Percentiles rank a stretch among this genome's conserved stretches.
Conservation (phyloP, 2,888 invertebrate species). For the Archips crataeganus region DNA sequence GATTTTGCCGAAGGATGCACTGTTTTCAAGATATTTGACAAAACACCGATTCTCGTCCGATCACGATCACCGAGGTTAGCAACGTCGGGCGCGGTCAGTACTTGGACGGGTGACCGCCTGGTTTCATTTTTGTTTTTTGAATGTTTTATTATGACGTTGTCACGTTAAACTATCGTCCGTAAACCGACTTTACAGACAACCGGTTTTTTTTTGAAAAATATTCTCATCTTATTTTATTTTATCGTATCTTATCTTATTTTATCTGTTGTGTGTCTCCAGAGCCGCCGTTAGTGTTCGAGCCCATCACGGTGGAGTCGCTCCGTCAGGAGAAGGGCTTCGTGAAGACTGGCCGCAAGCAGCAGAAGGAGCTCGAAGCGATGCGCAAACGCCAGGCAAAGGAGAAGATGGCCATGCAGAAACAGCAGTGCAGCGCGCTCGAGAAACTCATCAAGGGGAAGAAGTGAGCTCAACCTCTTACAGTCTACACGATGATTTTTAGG, state of each 20-base stretch:
- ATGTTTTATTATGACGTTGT: too few relatives aligned
- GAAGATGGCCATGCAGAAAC: slow-evolving; percentile 94
- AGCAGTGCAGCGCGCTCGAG: slow-evolving; percentile 96
- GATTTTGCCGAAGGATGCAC: too few relatives aligned
- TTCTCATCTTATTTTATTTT: background rate
- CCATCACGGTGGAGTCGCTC: slow-evolving; percentile 95
- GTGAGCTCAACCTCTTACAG: slow-evolving; percentile 81
- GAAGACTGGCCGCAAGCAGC: slow-evolving; percentile 97
- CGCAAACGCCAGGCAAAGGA: slow-evolving; percentile 98
- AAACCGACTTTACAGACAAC: too few relatives aligned
- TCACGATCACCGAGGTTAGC: too few relatives aligned
- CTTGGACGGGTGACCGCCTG: too few relatives aligned
- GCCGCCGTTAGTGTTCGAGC: slow-evolving; percentile 93
- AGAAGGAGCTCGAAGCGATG: slow-evolving; percentile 96
- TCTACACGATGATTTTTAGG: too few relatives aligned
- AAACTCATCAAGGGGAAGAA: slow-evolving; percentile 97
- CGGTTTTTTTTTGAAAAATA: too few relatives aligned
- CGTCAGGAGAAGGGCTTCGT: slow-evolving; percentile 95
- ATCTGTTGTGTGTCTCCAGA: slow-evolving; percentile 65
- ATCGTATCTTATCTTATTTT: background rate
- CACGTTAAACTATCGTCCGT: too few relatives aligned
- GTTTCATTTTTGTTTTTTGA: too few relatives aligned
- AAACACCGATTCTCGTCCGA: too few relatives aligned
- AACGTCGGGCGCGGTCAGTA: too few relatives aligned
- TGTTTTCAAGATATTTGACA: too few relatives aligned